Base-by-base conservation (phyloP, 1,140 invertebrate genomes). In the Patella vulgata region DNA sequence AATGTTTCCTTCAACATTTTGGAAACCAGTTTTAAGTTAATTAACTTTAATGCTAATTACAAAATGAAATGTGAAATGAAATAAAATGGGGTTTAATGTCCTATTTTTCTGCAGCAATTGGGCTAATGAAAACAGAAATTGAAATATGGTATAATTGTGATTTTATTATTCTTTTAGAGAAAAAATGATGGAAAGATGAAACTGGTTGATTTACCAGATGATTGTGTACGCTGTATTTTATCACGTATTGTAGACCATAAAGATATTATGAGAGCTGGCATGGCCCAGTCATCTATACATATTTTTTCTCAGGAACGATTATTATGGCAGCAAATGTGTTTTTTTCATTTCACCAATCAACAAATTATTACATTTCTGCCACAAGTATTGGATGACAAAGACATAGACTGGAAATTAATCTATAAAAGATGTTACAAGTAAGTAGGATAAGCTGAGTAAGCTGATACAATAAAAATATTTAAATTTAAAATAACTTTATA, bases 161-260 rank as follows among this genome's bases (percentile, higher is more conserved):
- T n/a, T n/a, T n/a, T n/a, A n/a, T n/a, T n/a, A n/a, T n/a, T 50
- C 62, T 83, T 86, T 30, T 77, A 95, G 92, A 91, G 93, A 21
- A 90, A 91, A 71, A 91, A 93, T 62, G 90, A 94, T 81, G 90
- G 91, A 56, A 88, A 89, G 73, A 90, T 92, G 11, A 93, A 92
- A 74, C 88, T 98, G 74, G 88, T 93, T 43, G 92, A 98, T 80
- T 86, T 99, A 48, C 97, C 97, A 23, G 91, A 93, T 75, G 97
- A 98, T 82, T 94, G 95, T 76, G 89, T 98, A 40, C 89, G 95
- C 42, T 92, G 96, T 81, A 93, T 99, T 53, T 87, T 99, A 48
- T 84, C 94, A 14, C 89, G 94, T 77, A 89, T 99, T 71, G 90
- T 92, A 56, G 95, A 98, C 85, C 95, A 97, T 83, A 90, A 90